phyloP scores from a whole-genome alignment of 2,888 invertebrate genomes.

The Drosophila kokeensis region DNA sequence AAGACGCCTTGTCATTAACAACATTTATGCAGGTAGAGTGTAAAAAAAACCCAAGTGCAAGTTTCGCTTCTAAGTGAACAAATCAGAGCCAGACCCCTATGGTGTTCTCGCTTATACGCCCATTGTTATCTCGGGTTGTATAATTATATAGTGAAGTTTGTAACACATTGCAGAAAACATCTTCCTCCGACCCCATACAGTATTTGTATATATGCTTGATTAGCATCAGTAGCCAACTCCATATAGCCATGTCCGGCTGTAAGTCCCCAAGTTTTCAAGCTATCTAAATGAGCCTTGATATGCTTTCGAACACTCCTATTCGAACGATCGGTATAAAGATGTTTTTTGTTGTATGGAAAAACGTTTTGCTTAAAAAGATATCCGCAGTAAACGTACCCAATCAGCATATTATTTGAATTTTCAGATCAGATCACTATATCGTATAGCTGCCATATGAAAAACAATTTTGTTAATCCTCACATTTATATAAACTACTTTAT shows the following conservation, averaged over 20 bases:
- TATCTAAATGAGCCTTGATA: background rate
- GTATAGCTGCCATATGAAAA: background rate
- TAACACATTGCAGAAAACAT: background rate
- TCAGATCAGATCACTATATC: no score
- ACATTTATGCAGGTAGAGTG: background rate
- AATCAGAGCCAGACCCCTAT: constrained; percentile 8
- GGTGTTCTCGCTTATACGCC: background rate
- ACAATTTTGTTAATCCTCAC: background rate
- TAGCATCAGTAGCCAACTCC: background rate
- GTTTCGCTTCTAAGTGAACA: background rate
- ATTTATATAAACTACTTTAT: background rate
- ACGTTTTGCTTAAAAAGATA: background rate
- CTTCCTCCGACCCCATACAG: background rate
- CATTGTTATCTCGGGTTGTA: background rate
- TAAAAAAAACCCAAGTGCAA: background rate
- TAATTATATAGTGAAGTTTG: background rate
- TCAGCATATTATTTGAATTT: background rate
- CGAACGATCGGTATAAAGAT: background rate
- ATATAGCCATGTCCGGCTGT: background rate
- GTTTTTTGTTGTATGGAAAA: background rate
- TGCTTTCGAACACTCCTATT: background rate
- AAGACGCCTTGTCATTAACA: background rate
- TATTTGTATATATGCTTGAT: background rate
- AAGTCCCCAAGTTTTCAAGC: background rate
- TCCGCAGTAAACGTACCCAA: background rate